Conservation (phyloP, 2,113 vertebrate species). For the Scolopax mira region DNA sequence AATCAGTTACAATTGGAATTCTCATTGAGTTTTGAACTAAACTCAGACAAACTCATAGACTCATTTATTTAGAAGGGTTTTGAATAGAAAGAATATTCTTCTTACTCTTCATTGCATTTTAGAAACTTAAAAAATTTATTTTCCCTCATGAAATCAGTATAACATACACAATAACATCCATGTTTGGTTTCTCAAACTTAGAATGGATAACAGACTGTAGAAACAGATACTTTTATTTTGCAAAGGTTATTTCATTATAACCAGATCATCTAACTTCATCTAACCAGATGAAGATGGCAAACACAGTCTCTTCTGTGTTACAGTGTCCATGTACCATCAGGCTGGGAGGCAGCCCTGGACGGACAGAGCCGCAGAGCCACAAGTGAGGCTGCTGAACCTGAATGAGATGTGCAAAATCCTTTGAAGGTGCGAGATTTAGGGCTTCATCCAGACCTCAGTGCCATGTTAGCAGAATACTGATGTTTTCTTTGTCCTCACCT, state of each 20-base stretch:
- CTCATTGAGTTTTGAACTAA: background rate
- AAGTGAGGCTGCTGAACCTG: background rate
- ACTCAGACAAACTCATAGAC: background rate
- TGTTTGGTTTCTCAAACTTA: background rate
- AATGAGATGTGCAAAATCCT: background rate
- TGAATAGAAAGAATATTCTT: background rate
- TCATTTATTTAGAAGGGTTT: background rate
- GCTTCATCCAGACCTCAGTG: background rate
- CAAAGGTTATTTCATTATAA: background rate
- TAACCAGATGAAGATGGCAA: background rate
- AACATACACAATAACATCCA: background rate
- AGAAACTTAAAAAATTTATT: background rate
- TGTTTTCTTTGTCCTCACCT: background rate
- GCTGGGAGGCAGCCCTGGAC: background rate
- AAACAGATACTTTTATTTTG: background rate
- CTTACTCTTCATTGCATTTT: background rate
- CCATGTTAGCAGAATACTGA: background rate
- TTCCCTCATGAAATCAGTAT: background rate
- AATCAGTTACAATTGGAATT: background rate
- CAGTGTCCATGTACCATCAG: accelerated
- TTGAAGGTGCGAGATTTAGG: background rate
- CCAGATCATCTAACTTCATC: background rate
- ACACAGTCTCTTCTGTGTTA: background rate
- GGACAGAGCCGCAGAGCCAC: background rate
- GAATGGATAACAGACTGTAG: background rate